Base-by-base conservation (phyloP, 2,797 vertebrate species). In the Hirundo rustica region DNA sequence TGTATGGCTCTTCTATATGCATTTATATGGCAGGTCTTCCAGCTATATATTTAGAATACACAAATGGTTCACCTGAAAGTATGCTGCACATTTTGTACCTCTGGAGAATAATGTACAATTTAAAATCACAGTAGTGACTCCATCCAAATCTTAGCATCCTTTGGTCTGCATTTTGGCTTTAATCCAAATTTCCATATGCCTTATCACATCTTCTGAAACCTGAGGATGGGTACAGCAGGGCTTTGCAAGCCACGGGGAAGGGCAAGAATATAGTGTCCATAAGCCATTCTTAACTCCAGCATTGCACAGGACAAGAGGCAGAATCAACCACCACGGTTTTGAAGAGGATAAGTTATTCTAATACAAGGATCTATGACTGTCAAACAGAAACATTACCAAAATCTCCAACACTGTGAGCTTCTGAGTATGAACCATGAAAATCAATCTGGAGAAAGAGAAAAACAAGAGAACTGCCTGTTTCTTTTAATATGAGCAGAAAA, bases 341-440 rank as follows among this genome's bases (percentile, higher is more conserved):
- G 76, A 88, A 88, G 21, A 23, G n/a, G 17, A 60, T 13, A 38
- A 38, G 23, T 79, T 90, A 85, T 74, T 74, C 30, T 36, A 67
- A 9, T 1, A 55, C 55, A 80, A 84, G 16, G 19, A 55, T 70
- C 47, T 74, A 58, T 2, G 16, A 89, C 23, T 47, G 54, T 36
- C 50, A 85, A 96, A 94, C 16, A 81, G 47, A 90, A 95, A 92
- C 66, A 62, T 95, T 98, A 98, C 98, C 98, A 88, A 98, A 98
- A 92, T 98, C 98, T 3, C 98, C 98, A 92, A 91, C 85, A 4
- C 26, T 38, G 77, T 98, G 98, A 74, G 98, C 98, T 79, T 98
- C 93, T 13, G 97, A 75, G 64, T 98, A 98, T 34, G 97, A 98
- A 79, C 96, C 96, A 38, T 89, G 97, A 96, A 98, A 98, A 94